Conservation (phyloP, 2,888 invertebrate species). For the Asteroscopus sphinx region DNA sequence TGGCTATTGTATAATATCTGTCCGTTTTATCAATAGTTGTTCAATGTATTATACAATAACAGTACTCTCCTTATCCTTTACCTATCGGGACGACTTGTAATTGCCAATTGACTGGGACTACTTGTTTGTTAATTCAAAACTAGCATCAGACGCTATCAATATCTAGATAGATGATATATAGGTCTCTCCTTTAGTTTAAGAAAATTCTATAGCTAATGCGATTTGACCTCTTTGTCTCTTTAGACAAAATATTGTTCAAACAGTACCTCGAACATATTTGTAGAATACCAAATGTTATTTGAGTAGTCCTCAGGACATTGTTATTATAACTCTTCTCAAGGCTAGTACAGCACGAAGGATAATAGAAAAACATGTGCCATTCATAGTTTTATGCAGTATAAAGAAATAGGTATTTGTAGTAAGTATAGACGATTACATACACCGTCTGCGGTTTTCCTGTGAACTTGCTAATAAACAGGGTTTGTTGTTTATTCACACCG, state of each 20-base stretch:
- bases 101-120: conserved; percentile 5
- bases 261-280: too few species aligned
- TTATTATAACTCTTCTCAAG: conserved; percentile 15
- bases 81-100: conserved; percentile 19
- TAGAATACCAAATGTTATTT: too few species aligned
- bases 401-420: conserved; percentile 9
- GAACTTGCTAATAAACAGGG: conserved; percentile 31
- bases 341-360: conserved; percentile 5
- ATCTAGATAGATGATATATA: not conserved
- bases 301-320: conserved; percentile 8
- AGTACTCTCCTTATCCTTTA: conserved; percentile 11
- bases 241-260: too few species aligned
- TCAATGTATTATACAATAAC: conserved; percentile 11
- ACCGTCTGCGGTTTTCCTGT: conserved; percentile 39
- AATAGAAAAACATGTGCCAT: conserved; percentile 19
- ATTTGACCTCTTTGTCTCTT: not conserved
- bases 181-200: too few species aligned
- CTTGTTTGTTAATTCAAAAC: conserved; percentile 9
- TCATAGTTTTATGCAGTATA: conserved; percentile 11
- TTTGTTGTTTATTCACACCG: conserved; percentile 8
- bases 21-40: conserved; percentile 38
- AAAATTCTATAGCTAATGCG: not conserved
- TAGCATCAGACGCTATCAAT: not conserved
- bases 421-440: conserved; percentile 23
- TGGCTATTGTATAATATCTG: conserved; percentile 41